A percentile compares a stretch with the other conserved stretches of the same genome.
These are phyloP conservation scores for Corapipo altera DNA, from an alignment of 2,113 vertebrate genomes.

Conservation along the genomic window DNA sequence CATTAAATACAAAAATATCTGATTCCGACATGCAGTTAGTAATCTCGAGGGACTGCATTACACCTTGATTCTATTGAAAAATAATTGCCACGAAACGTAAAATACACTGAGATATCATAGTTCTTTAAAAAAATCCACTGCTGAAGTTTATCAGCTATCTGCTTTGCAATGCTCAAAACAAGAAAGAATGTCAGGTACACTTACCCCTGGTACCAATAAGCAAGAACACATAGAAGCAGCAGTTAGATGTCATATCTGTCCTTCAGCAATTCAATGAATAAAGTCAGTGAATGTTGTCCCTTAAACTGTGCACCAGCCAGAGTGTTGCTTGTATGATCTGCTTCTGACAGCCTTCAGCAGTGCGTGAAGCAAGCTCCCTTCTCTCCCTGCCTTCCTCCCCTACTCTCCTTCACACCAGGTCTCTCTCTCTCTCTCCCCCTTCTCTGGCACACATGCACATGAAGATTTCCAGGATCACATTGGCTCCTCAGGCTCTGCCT, in stretches of 20 bases:
- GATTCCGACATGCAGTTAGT: neutral
- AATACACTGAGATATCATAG: neutral
- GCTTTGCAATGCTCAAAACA: neutral
- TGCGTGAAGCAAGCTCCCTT: neutral
- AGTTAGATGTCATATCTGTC: conserved; percentile 67
- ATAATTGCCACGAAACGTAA: neutral
- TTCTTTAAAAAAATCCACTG: neutral
- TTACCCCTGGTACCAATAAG: conserved; percentile 73
- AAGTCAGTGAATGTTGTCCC: conserved; percentile 17
- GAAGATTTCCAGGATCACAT: conserved; percentile 57
- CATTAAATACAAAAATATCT: neutral
- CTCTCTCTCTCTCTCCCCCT: neutral
- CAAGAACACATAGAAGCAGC: conserved; percentile 65
- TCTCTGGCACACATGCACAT: neutral
- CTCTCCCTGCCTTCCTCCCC: neutral
- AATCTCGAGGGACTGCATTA: neutral
- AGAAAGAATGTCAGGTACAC: conserved; percentile 44
- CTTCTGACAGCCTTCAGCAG: conserved; percentile 65
- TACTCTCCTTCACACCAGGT: neutral
- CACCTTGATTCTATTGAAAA: neutral
- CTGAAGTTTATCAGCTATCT: neutral
- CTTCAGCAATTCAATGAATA: conserved; percentile 27
- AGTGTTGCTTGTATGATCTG: neutral
- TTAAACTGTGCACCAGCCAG: conserved; percentile 12
- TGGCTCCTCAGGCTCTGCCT: neutral